phyloP scores from a whole-genome alignment of 2,113 vertebrate species.

The Labrus mixtus region DNA sequence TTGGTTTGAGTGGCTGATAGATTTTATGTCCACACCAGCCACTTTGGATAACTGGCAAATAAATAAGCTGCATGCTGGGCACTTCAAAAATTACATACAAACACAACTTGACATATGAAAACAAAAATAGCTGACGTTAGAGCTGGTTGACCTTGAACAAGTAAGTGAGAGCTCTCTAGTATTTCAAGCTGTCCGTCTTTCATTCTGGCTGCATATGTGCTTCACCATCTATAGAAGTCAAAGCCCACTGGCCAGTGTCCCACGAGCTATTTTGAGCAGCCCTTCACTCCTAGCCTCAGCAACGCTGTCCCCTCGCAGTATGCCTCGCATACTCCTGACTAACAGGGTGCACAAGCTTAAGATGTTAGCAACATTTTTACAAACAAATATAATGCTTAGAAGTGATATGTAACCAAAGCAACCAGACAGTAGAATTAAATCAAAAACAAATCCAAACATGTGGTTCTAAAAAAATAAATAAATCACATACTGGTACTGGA shows the following conservation, averaged over 20 bases:
- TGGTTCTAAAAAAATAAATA: neutral
- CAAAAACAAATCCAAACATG: neutral
- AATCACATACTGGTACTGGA: too few species aligned
- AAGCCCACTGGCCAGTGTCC: constrained; percentile 85
- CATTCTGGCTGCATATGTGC: constrained; percentile 87
- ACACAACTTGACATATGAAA: constrained; percentile 56
- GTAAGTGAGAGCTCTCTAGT: constrained; percentile 85
- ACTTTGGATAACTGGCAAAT: neutral
- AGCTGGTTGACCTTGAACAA: constrained; percentile 93
- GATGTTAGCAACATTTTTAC: constrained; percentile 73
- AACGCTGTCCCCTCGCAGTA: constrained; percentile 70
- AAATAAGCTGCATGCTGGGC: constrained; percentile 15
- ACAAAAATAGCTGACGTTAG: constrained; percentile 87
- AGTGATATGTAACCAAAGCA: neutral
- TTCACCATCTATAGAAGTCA: constrained; percentile 99
- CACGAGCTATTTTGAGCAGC: constrained; percentile 92
- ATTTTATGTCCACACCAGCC: constrained; percentile 6
- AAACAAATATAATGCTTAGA: neutral
- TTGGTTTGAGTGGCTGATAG: constrained; percentile 22
- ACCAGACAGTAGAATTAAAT: neutral
- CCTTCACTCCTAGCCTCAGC: constrained; percentile 62
- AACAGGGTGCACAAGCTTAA: constrained; percentile 82
- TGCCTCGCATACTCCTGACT: constrained; percentile 82
- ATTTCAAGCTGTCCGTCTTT: constrained; percentile 92
- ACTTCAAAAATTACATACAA: constrained; percentile 41